Conservation (phyloP, 2,113 vertebrate species). For the Hypomesus transpacificus region DNA sequence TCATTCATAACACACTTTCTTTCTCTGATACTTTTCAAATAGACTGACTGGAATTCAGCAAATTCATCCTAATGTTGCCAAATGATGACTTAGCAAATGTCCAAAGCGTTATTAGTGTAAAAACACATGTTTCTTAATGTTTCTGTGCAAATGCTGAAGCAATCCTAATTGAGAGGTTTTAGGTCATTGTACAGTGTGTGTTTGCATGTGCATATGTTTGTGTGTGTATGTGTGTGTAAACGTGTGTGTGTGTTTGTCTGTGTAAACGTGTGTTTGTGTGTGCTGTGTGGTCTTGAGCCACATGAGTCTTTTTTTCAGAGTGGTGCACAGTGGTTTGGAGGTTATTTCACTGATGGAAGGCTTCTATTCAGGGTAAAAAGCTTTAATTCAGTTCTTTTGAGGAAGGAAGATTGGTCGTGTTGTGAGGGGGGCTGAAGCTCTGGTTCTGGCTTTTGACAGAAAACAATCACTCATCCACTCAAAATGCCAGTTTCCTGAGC, state of each 20-base stretch:
- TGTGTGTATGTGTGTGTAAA: not conserved
- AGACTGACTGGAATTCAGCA: too few species aligned
- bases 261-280: not conserved
- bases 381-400: not conserved
- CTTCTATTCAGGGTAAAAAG: not conserved
- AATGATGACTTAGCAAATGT: too few species aligned
- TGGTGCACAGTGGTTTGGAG: not conserved
- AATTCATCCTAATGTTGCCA: too few species aligned
- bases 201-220: conserved; percentile 5
- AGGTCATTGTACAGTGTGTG: not conserved
- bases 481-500: not conserved
- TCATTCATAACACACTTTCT: too few species aligned
- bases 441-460: not conserved
- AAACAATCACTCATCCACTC: not conserved
- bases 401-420: not conserved
- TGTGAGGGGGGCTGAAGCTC: not conserved
- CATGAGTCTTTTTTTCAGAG: conserved; percentile 5
- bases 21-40: too few species aligned
- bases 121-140: too few species aligned
- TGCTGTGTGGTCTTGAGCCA: conserved; percentile 23
- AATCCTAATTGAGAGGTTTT: conserved; percentile 16
- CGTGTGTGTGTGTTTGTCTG: not conserved
- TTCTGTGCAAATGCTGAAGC: not conserved
- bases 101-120: too few species aligned
- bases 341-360: not conserved